Evolutionary conservation across 2,888 invertebrate species (phyloP).

Genomic region (Leptura quadrifasciata): DNA sequence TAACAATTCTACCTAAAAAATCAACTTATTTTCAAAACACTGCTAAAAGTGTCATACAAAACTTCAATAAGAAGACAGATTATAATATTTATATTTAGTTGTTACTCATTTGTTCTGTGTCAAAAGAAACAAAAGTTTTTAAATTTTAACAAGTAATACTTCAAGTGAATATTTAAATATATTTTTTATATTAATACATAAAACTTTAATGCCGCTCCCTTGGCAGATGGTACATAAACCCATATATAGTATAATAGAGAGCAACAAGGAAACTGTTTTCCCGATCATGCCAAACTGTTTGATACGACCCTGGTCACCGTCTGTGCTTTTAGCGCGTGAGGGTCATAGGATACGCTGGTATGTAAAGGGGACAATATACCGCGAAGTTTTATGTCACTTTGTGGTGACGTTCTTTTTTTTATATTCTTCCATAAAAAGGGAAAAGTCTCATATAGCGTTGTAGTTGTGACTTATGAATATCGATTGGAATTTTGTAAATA

Average conservation of each 20-base stretch:
- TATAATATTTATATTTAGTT: no score
- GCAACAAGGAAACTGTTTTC: conserved; percentile 3
- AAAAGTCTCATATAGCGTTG: conserved; percentile 12
- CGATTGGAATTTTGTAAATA: conserved; percentile 11
- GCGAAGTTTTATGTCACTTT: conserved; percentile 36
- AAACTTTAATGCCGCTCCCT: no score
- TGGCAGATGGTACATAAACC: not conserved
- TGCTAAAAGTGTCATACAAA: no score
- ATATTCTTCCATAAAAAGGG: not conserved
- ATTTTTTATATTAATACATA: no score
- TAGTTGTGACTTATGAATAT: conserved; percentile 22
- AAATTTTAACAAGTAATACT: no score
- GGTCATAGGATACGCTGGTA: conserved; percentile 16
- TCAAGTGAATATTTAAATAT: no score
- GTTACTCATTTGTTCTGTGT: no score
- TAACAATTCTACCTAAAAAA: no score
- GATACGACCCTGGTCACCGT: conserved; percentile 24
- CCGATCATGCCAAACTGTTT: not conserved
- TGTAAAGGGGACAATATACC: conserved; percentile 37
- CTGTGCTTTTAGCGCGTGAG: conserved; percentile 2
- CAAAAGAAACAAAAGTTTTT: no score
- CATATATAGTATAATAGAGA: not conserved
- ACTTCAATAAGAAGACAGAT: no score
- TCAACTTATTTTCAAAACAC: no score
- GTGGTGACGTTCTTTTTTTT: conserved; percentile 26